Percentiles rank a stretch among this genome's conserved stretches.
phyloP scores from a whole-genome alignment of 2,888 invertebrate species.

The Masnerella sp. region DNA sequence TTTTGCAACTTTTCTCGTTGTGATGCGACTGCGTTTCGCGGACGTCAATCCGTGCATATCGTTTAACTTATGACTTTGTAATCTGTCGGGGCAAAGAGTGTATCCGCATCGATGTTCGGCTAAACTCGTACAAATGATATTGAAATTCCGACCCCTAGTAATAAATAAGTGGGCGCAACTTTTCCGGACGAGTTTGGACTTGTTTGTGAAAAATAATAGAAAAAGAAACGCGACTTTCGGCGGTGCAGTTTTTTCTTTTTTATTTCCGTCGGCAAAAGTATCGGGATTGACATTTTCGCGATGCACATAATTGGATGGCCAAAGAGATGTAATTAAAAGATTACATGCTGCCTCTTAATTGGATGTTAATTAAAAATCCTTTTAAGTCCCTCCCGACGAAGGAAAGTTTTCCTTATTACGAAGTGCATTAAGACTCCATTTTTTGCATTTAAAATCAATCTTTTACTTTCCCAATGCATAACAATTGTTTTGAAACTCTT shows the following conservation, averaged over 20 bases:
- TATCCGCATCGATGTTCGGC: slow-evolving; percentile 27
- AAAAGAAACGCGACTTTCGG: too few species aligned
- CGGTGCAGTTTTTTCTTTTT: too few species aligned
- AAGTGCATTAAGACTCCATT: too few species aligned
- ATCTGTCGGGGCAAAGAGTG: slow-evolving; percentile 24
- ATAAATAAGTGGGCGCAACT: too few species aligned
- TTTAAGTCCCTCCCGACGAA: too few species aligned
- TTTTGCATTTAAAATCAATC: too few species aligned
- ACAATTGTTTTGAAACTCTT: too few species aligned
- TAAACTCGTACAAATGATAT: slow-evolving; percentile 25
- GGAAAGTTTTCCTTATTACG: too few species aligned
- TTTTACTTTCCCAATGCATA: too few species aligned
- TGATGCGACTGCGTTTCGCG: slow-evolving; percentile 42
- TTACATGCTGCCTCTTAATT: slow-evolving; percentile 15
- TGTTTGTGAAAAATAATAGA: too few species aligned
- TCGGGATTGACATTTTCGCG: slow-evolving; percentile 6
- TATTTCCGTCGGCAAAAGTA: slow-evolving; percentile 2
- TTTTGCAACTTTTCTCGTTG: slow-evolving; percentile 55
- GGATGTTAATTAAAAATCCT: slow-evolving; percentile 6
- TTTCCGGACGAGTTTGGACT: too few species aligned
- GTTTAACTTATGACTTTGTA: slow-evolving; percentile 48
- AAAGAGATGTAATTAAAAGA: slow-evolving; percentile 13
- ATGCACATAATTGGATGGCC: slow-evolving; percentile 3
- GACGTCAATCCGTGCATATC: slow-evolving; percentile 42
- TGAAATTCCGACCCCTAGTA: slow-evolving; percentile 21